phyloP scores from a whole-genome alignment of 2,113 vertebrate species.

The Cyprinodon brontotheroides region DNA sequence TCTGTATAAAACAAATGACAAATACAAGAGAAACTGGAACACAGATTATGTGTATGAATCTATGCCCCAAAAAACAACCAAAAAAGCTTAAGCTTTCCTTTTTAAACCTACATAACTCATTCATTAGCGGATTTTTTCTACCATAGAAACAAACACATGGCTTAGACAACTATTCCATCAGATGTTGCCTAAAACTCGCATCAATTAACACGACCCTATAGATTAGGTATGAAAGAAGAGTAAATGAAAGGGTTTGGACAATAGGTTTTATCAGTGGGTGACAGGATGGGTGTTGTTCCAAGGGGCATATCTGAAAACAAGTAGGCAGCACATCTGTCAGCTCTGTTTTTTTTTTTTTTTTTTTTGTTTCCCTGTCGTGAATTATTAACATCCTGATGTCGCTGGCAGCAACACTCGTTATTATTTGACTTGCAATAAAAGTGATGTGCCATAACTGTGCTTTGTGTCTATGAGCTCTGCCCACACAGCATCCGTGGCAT shows the following conservation, averaged over 20 bases:
- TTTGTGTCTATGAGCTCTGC: slow-evolving; percentile 18
- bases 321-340: slow-evolving; percentile 49
- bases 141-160: not conserved
- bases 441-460: slow-evolving; percentile 15
- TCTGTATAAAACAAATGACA: too few relatives aligned
- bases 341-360: not conserved
- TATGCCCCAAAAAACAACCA: not conserved
- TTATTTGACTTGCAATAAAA: slow-evolving; percentile 49
- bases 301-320: slow-evolving; percentile 33
- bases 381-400: slow-evolving; percentile 57
- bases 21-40: too few relatives aligned
- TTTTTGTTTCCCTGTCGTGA: slow-evolving; percentile 31
- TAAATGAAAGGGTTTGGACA: not conserved
- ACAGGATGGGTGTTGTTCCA: slow-evolving; percentile 22
- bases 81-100: not conserved
- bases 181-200: slow-evolving; percentile 10
- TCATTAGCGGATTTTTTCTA: not conserved
- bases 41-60: too few relatives aligned
- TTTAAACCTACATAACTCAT: not conserved
- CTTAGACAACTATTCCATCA: slow-evolving; percentile 2
- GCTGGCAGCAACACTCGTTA: slow-evolving; percentile 34
- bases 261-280: slow-evolving; percentile 13
- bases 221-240: not conserved
- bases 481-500: slow-evolving; percentile 19
- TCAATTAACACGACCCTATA: slow-evolving; percentile 16